Conservation (phyloP, 2,888 invertebrate species). For the Dione vanillae region DNA sequence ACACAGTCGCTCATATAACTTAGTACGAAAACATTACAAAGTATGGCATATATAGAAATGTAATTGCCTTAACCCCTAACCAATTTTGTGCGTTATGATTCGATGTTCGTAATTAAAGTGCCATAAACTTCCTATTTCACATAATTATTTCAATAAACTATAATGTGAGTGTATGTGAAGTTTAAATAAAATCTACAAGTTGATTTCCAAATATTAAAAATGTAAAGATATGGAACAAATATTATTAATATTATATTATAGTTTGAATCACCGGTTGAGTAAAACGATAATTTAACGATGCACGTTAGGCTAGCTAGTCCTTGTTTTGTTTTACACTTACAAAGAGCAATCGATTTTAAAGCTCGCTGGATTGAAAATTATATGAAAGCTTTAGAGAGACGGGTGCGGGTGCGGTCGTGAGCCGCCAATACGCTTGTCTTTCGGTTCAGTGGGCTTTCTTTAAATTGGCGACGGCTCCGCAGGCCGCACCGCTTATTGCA, state of each 20-base stretch:
- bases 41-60: constrained; percentile 64
- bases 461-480: constrained; percentile 83
- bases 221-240: neutral
- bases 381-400: constrained; percentile 78
- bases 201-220: neutral
- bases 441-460: constrained; percentile 85
- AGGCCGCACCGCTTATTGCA: constrained; percentile 82
- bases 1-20: constrained; percentile 77
- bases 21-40: constrained; percentile 66
- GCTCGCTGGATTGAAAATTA: constrained; percentile 84
- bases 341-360: constrained; percentile 83
- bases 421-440: constrained; percentile 85
- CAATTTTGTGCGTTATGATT: constrained; percentile 62
- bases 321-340: constrained; percentile 79
- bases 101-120: constrained; percentile 43
- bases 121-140: neutral
- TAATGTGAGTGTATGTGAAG: neutral
- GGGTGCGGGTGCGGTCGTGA: constrained; percentile 75
- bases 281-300: constrained; percentile 69
- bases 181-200: neutral
- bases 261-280: constrained; percentile 55
- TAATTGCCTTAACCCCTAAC: constrained; percentile 65
- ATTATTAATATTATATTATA: constrained; percentile 20
- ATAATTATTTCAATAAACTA: neutral
- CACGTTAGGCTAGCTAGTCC: constrained; percentile 58